phyloP scores from a whole-genome alignment of 2,113 vertebrate genomes.

The Crotalus tigris region DNA sequence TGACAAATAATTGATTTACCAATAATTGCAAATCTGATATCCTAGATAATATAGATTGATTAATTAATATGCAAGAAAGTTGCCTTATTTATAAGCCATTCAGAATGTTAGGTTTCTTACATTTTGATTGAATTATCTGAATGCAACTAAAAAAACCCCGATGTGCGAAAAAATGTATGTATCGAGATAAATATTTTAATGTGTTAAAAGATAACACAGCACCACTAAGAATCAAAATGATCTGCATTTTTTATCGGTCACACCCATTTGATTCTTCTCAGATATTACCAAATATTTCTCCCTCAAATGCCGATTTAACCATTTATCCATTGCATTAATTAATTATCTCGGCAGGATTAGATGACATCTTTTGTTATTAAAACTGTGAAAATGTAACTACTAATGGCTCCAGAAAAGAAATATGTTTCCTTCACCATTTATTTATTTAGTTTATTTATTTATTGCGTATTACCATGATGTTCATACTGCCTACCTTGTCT shows the following conservation, averaged over 20 bases:
- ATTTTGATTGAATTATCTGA: not conserved
- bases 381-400: not conserved
- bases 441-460: too few relatives aligned
- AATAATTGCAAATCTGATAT: not conserved
- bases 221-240: slow-evolving; percentile 18
- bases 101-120: not conserved
- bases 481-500: too few relatives aligned
- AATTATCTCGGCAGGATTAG: not conserved
- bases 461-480: too few relatives aligned
- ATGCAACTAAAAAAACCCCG: not conserved
- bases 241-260: not conserved
- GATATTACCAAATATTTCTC: slow-evolving; percentile 38
- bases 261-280: slow-evolving; percentile 2
- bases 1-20: not conserved
- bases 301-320: slow-evolving; percentile 36
- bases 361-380: not conserved
- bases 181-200: slow-evolving; percentile 34
- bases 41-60: not conserved
- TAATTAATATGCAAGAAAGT: not conserved
- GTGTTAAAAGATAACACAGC: slow-evolving; percentile 39
- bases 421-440: too few relatives aligned
- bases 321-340: slow-evolving; percentile 36
- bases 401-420: not conserved
- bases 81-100: not conserved
- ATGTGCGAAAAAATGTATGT: slow-evolving; percentile 2